A percentile compares a stretch with the other conserved stretches of the same genome.
These are phyloP conservation scores for Cyrtodaria siliqua DNA, from an alignment of 2,888 invertebrate genomes.

Conservation along the genomic window DNA sequence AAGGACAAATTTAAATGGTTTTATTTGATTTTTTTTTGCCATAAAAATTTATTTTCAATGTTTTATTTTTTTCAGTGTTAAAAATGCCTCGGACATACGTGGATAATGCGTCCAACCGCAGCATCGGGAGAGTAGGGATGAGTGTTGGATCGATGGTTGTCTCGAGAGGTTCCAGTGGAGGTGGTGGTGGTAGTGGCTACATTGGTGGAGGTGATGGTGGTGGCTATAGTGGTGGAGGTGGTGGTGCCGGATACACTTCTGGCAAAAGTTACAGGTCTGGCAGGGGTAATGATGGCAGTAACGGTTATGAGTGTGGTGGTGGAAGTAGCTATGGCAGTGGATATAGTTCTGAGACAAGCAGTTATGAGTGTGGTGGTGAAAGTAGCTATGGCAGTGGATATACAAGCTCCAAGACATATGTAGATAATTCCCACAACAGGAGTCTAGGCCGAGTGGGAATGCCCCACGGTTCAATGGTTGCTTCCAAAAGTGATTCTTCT, in stretches of 20 bases:
- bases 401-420: slow-evolving; percentile 17
- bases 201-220: not conserved
- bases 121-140: slow-evolving; percentile 27
- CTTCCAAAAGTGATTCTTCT: not conserved
- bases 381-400: too few relatives aligned
- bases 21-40: too few relatives aligned
- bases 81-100: slow-evolving; percentile 9
- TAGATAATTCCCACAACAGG: slow-evolving; percentile 39
- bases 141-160: slow-evolving; percentile 18
- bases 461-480: slow-evolving; percentile 30
- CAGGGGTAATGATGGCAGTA: not conserved
- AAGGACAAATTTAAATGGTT: too few relatives aligned
- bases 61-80: too few relatives aligned
- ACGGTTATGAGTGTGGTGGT: not conserved
- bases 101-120: slow-evolving; percentile 33
- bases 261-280: too few relatives aligned
- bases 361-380: not conserved
- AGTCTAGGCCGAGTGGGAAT: slow-evolving; percentile 33
- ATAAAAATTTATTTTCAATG: too few relatives aligned
- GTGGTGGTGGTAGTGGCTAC: too few relatives aligned
- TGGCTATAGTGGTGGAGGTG: not conserved
- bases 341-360: not conserved
- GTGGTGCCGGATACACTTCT: not conserved
- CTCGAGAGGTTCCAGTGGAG: not conserved
- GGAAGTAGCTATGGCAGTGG: not conserved